Evolutionary conservation across 64 coral and sea anemone species (phyloP), one percentile per base, ranked within the genome.

Genomic region (Acropora tenuis): DNA sequence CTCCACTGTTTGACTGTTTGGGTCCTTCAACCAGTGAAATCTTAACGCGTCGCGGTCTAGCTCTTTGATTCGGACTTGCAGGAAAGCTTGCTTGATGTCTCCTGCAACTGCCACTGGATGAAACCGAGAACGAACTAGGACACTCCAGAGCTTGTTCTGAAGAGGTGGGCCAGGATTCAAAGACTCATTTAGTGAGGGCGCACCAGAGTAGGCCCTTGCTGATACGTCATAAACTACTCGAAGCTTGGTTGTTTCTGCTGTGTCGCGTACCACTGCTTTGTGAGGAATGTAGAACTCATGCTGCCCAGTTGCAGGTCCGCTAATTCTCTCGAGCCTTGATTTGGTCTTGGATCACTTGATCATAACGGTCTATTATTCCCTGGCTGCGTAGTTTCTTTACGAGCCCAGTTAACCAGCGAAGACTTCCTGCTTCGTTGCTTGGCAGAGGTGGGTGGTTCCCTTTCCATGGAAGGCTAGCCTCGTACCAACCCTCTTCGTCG

Each of bases 111-210:
- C 41, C 6, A 76, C 74, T 44, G 74, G 8, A 76, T 76, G 74
- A n/a, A 76, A 76, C 12, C 43, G 44, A 76, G 74, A 44, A 76
- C 74, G 74, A 76, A 76, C 74, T 76, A 76, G 74, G 74, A 76
- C 74, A 15, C 74, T 76, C 74, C 74, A 76, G 74, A 76, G 74
- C 74, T 76, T 76, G 74, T 76, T 76, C 74, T 76, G 74, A 44
- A 76, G 74, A 46, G 74, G 42, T 76, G 74, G 74, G 12, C 74
- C 74, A 46, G 45, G 74, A 76, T 76, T 47, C 42, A 76, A 15
- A 76, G 42, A 45, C 74, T 76, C 74, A 46, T 76, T 76, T 46
- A 42, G 74, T 12, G 74, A 55, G 50, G 50, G 50, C 9, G 50
- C 9, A 55, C 1, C 50, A 55, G 50, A 55, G 50, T 55, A 55